phyloP scores from a whole-genome alignment of 2,888 invertebrate species.

The Bhutanitis thaidina region DNA sequence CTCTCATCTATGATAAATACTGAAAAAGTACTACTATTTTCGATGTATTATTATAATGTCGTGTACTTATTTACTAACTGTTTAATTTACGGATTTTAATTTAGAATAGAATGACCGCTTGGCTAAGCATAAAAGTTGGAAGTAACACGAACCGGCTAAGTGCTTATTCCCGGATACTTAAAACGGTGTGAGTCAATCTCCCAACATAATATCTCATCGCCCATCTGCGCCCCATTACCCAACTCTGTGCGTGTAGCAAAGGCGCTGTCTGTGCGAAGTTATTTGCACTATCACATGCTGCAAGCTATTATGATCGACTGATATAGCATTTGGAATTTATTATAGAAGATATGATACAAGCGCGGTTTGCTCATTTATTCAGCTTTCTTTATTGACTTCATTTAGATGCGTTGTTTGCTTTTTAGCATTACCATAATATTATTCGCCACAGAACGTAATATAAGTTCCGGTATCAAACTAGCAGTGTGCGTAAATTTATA shows the following conservation, averaged over 20 bases:
- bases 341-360: not conserved
- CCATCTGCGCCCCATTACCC: slow-evolving; percentile 28
- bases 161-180: slow-evolving; percentile 4
- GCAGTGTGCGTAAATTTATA: too few relatives aligned
- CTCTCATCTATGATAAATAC: too few relatives aligned
- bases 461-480: too few relatives aligned
- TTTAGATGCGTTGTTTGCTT: too few relatives aligned
- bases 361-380: not conserved
- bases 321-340: slow-evolving; percentile 15
- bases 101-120: too few relatives aligned
- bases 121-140: too few relatives aligned
- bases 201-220: slow-evolving; percentile 16
- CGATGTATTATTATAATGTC: too few relatives aligned
- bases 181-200: slow-evolving; percentile 25
- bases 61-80: too few relatives aligned
- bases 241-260: slow-evolving; percentile 22
- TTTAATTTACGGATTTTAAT: too few relatives aligned
- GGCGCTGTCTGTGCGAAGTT: slow-evolving; percentile 26
- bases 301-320: slow-evolving; percentile 21
- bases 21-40: too few relatives aligned
- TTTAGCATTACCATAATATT: too few relatives aligned
- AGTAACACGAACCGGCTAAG: not conserved
- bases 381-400: not conserved
- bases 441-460: too few relatives aligned
- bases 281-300: slow-evolving; percentile 24